These are phyloP conservation scores for Oreocharis arfaki DNA, from an alignment of 2,113 vertebrate genomes.

Conservation along the genomic window DNA sequence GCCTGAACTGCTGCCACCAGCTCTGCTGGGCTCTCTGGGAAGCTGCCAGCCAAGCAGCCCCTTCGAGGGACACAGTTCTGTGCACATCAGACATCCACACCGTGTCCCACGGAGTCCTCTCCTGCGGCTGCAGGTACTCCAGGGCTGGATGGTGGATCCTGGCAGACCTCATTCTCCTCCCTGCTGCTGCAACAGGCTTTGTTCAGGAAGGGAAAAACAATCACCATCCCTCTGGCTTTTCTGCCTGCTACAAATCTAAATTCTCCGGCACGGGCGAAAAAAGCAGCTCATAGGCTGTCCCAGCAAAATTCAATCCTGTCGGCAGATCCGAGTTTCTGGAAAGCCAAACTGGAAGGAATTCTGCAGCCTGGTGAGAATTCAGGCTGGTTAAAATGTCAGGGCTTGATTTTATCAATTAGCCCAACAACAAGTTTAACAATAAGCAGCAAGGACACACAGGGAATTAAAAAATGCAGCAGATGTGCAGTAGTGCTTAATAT, in stretches of 20 bases:
- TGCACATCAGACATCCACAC: background rate
- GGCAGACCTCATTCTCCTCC: background rate
- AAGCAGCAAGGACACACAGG: background rate
- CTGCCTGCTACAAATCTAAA: background rate
- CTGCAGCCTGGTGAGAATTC: background rate
- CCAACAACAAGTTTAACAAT: background rate
- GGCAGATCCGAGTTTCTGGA: background rate
- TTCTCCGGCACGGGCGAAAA: background rate
- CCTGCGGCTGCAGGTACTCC: background rate
- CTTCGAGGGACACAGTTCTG: background rate
- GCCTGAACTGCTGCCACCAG: conserved; percentile 1
- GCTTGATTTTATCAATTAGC: conserved; percentile 10
- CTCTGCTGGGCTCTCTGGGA: conserved; percentile 20
- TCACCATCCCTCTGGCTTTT: background rate
- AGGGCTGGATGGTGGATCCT: background rate
- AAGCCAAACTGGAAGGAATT: background rate
- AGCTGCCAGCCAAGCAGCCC: background rate
- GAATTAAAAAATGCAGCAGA: conserved; percentile 20
- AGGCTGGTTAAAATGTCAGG: background rate
- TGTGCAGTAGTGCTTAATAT: conserved; percentile 19
- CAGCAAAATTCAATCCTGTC: background rate
- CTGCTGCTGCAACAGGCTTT: background rate
- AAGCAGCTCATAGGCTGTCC: background rate
- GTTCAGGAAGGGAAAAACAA: background rate
- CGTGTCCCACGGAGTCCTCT: background rate